Conservation (phyloP, 1,140 invertebrate genomes). For the Drosophila navojoa region DNA sequence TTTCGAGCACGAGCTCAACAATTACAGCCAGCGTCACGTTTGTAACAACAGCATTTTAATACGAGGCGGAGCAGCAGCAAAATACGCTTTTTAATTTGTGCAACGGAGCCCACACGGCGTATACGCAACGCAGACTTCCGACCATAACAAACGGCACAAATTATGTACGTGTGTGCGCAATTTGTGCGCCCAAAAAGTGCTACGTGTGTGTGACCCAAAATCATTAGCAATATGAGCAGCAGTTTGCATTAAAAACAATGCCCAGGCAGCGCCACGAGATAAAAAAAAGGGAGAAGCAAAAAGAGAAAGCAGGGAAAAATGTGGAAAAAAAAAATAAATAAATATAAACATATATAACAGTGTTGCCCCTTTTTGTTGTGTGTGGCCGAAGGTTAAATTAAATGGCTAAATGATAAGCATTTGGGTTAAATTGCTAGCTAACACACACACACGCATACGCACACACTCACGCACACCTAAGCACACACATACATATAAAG, state of each 20-base stretch:
- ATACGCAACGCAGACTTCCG: constrained; percentile 47
- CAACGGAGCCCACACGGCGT: constrained; percentile 52
- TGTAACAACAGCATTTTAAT: constrained; percentile 70
- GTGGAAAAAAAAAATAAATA: constrained; percentile 1
- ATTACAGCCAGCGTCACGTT: constrained; percentile 68
- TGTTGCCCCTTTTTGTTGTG: constrained; percentile 41
- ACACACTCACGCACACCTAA: constrained; percentile 9
- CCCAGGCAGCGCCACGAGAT: constrained; percentile 50
- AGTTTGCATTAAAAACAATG: constrained; percentile 80
- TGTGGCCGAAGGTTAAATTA: constrained; percentile 78
- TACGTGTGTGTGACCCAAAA: constrained; percentile 74
- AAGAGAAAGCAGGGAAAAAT: not conserved
- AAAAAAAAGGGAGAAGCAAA: constrained; percentile 48
- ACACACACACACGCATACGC: constrained; percentile 10
- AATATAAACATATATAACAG: not conserved
- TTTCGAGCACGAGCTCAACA: constrained; percentile 41
- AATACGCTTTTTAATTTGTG: constrained; percentile 73
- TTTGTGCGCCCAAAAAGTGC: constrained; percentile 40
- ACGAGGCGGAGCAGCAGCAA: constrained; percentile 46
- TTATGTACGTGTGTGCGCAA: constrained; percentile 58
- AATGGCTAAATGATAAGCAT: constrained; percentile 83
- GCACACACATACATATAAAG: not conserved
- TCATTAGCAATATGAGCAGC: constrained; percentile 82
- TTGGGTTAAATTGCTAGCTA: constrained; percentile 75
- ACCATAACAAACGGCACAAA: constrained; percentile 28